Base-by-base conservation (phyloP, 2,888 invertebrate species). In the Margaritifera margaritifera region DNA sequence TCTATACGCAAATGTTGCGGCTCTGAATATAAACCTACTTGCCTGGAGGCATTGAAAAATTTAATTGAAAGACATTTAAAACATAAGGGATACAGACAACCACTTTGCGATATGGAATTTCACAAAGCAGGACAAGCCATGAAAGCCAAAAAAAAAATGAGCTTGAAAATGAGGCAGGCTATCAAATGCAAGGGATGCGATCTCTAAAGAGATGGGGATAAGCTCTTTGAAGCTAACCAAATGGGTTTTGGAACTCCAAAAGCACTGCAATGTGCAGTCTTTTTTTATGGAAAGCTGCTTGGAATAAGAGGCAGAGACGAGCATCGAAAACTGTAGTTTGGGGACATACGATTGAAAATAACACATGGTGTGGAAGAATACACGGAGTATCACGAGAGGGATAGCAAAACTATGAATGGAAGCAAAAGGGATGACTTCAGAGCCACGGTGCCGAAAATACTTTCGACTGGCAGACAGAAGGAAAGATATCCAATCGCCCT, bases 161-260 rank as follows among this genome's bases (percentile, higher is more conserved):
- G 25, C 31, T 25, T 58, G 19, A 25, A 58, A n/a, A 56, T 27
- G 58, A 20, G 27, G 58, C 22, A 58, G 58, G 31, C 25, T 27
- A 25, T 25, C 58, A 6, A 24, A 58, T 58, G 58, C 58, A 24
- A 58, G 58, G 18, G 58, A 58, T 6, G 19, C 58, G 15, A 25
- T 58, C 6, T 5, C 58, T 6, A 58, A 6, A 20, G 58, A 58
- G 27, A 25, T 22, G 58, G 31, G n/a, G 20, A 58, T 58, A 58
- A 58, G 31, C 58, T 58, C 5, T 58, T 15, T 58, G 58, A 58
- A 58, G 20, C 58, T n/a, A 58, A 58, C 31, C 58, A 58, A 31
- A 20, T 58, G 58, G 58, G 58, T 31, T 27, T 58, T 11, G 22
- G 20, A 42, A 42, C 42, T 60, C 60, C 60, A 8, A 27, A 22